Base-by-base conservation (phyloP, 2,888 invertebrate genomes). In the Athetis lepigone region DNA sequence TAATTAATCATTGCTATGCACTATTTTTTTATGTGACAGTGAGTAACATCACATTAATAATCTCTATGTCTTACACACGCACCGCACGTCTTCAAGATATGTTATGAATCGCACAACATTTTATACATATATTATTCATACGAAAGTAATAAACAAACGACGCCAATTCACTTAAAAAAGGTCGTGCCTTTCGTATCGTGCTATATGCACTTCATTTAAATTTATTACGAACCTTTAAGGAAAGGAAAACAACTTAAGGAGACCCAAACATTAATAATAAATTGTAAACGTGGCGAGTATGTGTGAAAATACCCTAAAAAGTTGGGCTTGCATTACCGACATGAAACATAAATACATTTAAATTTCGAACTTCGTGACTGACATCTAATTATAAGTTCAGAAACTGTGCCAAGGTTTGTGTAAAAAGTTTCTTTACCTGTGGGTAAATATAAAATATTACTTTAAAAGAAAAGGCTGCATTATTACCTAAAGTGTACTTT, bases 151-250 rank as follows among this genome's bases (percentile, higher is more conserved):
- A 75, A 56, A 70, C 23, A 70, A 74, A 75, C 45, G 33, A 54
- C 50, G 57, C 49, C 62, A 71, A 71, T 70, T 61, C 76, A 70
- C 70, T 75, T 71, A 61, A 39, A 75, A 66, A 57, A 70, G 76
- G 70, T 69, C 74, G 33, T 72, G 39, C 18, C 16, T 37, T 60
- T 46, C 45, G n/a, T 39, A 36, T 19, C 58, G 45, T 36, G 42
- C 29, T 54, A 60, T 54, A 55, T 69, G 59, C 57, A 62, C 37
- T 49, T 47, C 37, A 40, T 70, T 70, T 61, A 56, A 70, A 75
- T 70, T 69, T 75, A 72, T 63, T 45, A 40, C 71, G 42, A 11
- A 50, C 55, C 70, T 36, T 47, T 16, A 51, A 47, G 63, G 21
- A 0, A 37, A 33, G 46, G 33, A 40, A 60, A 51, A 75, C 55